Base-by-base conservation (phyloP, 2,113 vertebrate genomes). In the Tenebrosternarchus preto region DNA sequence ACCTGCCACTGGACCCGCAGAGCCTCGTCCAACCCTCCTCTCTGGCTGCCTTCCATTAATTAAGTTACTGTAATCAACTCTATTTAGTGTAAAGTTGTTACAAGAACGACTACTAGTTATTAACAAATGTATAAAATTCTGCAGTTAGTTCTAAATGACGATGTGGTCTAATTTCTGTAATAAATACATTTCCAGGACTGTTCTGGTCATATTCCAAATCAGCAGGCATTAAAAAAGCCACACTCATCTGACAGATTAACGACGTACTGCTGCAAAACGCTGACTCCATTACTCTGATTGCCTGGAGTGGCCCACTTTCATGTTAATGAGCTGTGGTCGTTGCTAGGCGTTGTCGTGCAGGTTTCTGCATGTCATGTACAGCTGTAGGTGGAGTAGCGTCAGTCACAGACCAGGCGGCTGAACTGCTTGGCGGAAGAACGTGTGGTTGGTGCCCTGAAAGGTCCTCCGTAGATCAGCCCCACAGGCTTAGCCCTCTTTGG, bases 271-370 rank as follows among this genome's bases (percentile, higher is more conserved):
- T 31, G 27, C 19, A 85, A 76, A 83, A 67, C 61, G 63, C 81
- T 73, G 85, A 73, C 66, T 72, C 16, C 60, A 80, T 80, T 71
- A 74, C 27, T 78, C 55, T 60, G 60, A 80, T 78, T 69, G 43
- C 63, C n/a, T 8, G 46, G 43, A 50, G 43, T 80, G 80, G 27
- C 80, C 83, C 78, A 80, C 85, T 82, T 84, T 73, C 50, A 59
- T 69, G 53, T 36, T 63, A 79, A 80, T 61, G 56, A 84, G 69
- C 24, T 31, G 11, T 69, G 63, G 71, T 71, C 36, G 36, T 78
- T 50, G 29, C 17, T 6, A 11, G 53, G 69, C 59, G 20, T 57
- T 50, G 27, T 24, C 69, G 25, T 27, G 53, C 70, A 76, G 78
- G 70, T 76, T 83, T 76, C 59, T n/a, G 57, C 53, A 43, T 74